Conservation (phyloP, 2,113 vertebrate genomes). For the Reinhardtius hippoglossoides region DNA sequence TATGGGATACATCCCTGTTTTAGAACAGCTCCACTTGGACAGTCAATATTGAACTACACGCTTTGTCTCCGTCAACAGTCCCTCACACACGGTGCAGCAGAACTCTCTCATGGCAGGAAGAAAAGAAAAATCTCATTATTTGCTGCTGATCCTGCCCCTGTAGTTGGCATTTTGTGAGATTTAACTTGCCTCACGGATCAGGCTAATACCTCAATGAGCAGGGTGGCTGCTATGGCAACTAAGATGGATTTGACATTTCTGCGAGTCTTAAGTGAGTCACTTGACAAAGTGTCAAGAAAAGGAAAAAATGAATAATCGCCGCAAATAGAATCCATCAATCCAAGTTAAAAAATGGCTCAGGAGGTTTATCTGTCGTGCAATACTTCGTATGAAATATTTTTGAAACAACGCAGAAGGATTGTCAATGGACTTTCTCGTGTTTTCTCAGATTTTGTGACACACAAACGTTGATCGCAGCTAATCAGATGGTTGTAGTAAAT, state of each 20-base stretch:
- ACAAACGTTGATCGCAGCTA: neutral
- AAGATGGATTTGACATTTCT: slow-evolving; percentile 67
- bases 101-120: slow-evolving; percentile 11
- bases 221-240: slow-evolving; percentile 56
- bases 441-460: slow-evolving; percentile 6
- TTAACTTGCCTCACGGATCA: slow-evolving; percentile 44
- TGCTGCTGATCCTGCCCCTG: slow-evolving; percentile 35
- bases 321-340: slow-evolving; percentile 7
- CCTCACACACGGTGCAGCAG: slow-evolving; percentile 5
- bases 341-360: neutral
- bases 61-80: slow-evolving; percentile 13
- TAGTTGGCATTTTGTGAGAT: slow-evolving; percentile 37
- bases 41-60: slow-evolving; percentile 31
- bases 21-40: slow-evolving; percentile 27
- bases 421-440: neutral
- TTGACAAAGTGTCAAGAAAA: slow-evolving; percentile 19
- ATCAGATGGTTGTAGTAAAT: neutral
- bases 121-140: slow-evolving; percentile 48
- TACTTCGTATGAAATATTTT: neutral
- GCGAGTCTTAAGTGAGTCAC: slow-evolving; percentile 22
- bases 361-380: neutral
- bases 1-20: slow-evolving; percentile 45
- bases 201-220: slow-evolving; percentile 39
- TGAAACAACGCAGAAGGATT: neutral
- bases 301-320: neutral